A percentile compares a stretch with the other conserved stretches of the same genome.
These are phyloP conservation scores for Pyrrhura leucotis DNA, from an alignment of 2,797 vertebrate species.

Conservation along the genomic window DNA sequence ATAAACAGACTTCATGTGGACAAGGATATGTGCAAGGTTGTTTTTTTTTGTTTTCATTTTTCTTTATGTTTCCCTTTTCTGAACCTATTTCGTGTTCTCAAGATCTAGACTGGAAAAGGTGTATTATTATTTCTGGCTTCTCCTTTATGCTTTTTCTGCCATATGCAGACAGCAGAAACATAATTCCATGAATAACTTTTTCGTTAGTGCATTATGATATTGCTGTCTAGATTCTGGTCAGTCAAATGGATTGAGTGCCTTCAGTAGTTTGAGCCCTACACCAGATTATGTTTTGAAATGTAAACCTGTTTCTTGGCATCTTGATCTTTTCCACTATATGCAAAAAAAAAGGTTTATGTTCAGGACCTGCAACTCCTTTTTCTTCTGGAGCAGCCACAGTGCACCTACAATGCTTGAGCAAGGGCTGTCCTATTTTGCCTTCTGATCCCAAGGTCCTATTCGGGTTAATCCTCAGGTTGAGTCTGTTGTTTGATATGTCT, in stretches of 20 bases:
- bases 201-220: not conserved
- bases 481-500: not conserved
- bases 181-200: not conserved
- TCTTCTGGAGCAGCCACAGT: not conserved
- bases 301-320: not conserved
- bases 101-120: not conserved
- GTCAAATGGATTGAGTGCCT: not conserved
- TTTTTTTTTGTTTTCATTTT: not conserved
- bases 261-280: not conserved
- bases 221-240: not conserved
- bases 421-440: not conserved
- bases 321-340: not conserved
- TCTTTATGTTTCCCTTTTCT: not conserved
- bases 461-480: not conserved
- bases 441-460: fast-evolving
- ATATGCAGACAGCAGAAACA: not conserved
- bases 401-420: not conserved
- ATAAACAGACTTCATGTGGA: not conserved
- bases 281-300: not conserved
- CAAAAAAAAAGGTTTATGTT: not conserved
- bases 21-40: fast-evolving
- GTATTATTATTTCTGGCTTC: not conserved
- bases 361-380: not conserved
- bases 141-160: not conserved
- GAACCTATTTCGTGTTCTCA: not conserved